These are phyloP conservation scores for Polyploca ridens DNA, from an alignment of 2,888 invertebrate genomes.

Conservation along the genomic window DNA sequence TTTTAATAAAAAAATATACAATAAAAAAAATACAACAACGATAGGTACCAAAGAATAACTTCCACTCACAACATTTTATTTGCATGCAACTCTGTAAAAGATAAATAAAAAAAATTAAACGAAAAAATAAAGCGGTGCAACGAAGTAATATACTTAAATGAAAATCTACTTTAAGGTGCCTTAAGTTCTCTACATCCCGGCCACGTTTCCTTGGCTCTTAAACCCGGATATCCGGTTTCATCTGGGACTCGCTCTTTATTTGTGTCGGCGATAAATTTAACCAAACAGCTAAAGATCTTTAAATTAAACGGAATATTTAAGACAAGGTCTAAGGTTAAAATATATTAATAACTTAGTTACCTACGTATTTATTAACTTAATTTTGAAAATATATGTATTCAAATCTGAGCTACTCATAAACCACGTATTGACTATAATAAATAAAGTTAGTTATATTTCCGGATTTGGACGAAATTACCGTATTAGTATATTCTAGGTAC, in stretches of 20 bases:
- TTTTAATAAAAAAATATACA: too few species aligned
- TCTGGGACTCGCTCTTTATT: constrained; percentile 52
- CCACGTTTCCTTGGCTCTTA: constrained; percentile 63
- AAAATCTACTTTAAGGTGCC: constrained; percentile 56
- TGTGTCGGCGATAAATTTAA: constrained; percentile 52
- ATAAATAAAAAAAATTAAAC: constrained; percentile 23
- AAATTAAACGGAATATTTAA: constrained; percentile 19
- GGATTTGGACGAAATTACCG: too few species aligned
- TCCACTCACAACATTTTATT: too few species aligned
- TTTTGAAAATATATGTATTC: too few species aligned
- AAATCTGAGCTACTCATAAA: too few species aligned
- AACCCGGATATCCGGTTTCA: constrained; percentile 68
- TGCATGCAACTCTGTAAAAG: not conserved
- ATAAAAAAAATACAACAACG: too few species aligned
- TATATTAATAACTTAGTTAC: not conserved
- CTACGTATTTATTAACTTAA: not conserved
- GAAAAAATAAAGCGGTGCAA: constrained; percentile 36
- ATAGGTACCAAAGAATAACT: too few species aligned
- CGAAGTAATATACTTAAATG: constrained; percentile 34
- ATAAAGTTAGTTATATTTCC: too few species aligned
- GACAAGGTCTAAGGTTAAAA: not conserved
- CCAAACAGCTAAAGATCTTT: constrained; percentile 25
- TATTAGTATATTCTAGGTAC: too few species aligned
- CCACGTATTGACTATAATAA: too few species aligned
- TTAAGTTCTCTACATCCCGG: constrained; percentile 51